These are phyloP conservation scores for Marmota monax DNA, from an alignment of 2,113 vertebrate genomes.

Conservation along the genomic window DNA sequence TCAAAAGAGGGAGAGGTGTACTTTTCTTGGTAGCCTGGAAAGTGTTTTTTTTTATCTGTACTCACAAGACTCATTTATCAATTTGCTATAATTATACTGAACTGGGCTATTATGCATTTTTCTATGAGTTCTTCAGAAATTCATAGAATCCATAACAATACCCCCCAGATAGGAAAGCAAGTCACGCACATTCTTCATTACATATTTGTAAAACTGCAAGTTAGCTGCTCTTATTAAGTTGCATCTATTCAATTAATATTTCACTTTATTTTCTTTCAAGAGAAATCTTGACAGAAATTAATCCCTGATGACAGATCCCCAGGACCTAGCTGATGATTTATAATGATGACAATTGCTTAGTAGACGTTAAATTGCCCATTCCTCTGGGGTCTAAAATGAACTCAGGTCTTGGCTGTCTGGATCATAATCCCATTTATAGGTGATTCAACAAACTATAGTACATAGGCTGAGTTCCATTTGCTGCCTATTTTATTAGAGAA, in stretches of 20 bases:
- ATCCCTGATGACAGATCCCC: background rate
- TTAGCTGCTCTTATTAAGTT: background rate
- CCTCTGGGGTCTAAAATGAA: background rate
- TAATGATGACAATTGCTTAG: conserved; percentile 56
- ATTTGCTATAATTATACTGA: background rate
- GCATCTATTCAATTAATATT: conserved; percentile 42
- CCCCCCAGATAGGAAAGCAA: background rate
- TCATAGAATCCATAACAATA: background rate
- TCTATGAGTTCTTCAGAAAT: background rate
- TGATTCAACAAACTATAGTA: background rate
- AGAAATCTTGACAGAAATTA: conserved; percentile 61
- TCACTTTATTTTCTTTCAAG: conserved; percentile 68
- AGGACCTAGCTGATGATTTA: conserved; percentile 56
- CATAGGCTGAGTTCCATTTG: background rate
- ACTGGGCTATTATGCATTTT: background rate
- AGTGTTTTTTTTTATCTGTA: background rate
- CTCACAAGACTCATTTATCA: background rate
- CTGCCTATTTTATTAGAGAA: background rate
- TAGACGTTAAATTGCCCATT: conserved; percentile 53
- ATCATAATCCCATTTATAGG: conserved; percentile 58
- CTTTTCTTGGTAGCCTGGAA: background rate
- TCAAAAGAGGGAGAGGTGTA: background rate
- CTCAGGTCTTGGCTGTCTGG: conserved; percentile 28
- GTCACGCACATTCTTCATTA: background rate
- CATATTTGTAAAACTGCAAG: background rate